Base-by-base conservation (phyloP, 2,888 invertebrate species). In the Apotomis betuletana region DNA sequence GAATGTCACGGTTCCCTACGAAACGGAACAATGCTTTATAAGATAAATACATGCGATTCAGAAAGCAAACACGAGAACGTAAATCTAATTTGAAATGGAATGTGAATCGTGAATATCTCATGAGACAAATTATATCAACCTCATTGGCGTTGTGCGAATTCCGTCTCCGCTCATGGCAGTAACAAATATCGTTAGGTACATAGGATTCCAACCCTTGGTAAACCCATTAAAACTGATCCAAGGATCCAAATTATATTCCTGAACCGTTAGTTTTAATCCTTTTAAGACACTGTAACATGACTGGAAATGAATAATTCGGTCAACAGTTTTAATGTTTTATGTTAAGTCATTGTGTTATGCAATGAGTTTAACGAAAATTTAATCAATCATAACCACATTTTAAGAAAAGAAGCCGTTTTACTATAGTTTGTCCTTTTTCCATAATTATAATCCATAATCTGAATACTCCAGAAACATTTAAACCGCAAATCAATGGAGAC, bases 71-170 rank as follows among this genome's bases (percentile, higher is more conserved):
- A 75, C 73, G 70, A 74, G 75, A 77, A 80, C 79, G 78, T 79
- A 79, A 82, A 82, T 83, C 80, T 83, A 82, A 87, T 85, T 80
- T 78, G 67, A 77, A 77, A 80, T 79, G 44, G 82, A 83, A 79
- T 78, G 77, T 78, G 78, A 79, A 78, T 78, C 77, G 77, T 75
- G 81, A 81, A 88, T 87, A 87, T 88, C 87, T 87, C 87, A 62
- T 13, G 84, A 82, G 88, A 81, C 81, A 82, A 85, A 87, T 89
- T 88, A 87, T 81, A 80, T 79, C 76, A 80, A 81, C 76, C 67
- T 63, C 68, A 68, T 63, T 51, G 58, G 63, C 62, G 67, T 63
- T 62, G 55, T 67, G 44, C 55, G 61, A 55, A 55, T 62, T 61
- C 51, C 51, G 51, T 61, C 61, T 49, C 12, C 44, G 51, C 12